A percentile compares a stretch with the other conserved stretches of the same genome.
Evolutionary conservation across 2,113 vertebrate species (phyloP).

Genomic region (Lontra canadensis): DNA sequence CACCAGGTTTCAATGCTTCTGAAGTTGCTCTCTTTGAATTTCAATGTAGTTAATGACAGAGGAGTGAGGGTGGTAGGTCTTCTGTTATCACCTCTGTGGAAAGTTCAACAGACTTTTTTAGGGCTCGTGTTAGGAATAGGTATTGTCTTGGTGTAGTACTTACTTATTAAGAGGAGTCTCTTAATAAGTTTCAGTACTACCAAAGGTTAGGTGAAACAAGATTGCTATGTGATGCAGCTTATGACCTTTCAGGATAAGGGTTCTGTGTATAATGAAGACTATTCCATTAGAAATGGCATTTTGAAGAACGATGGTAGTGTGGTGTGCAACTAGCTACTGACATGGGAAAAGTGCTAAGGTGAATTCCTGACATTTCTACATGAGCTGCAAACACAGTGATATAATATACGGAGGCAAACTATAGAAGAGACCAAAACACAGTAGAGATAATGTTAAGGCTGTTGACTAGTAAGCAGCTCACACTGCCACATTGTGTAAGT

Average conservation of each 20-base stretch:
- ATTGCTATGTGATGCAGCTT: neutral
- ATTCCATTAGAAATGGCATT: constrained; percentile 63
- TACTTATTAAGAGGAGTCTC: neutral
- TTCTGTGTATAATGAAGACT: constrained; percentile 2
- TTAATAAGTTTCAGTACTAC: constrained; percentile 34
- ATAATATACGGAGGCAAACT: constrained; percentile 49
- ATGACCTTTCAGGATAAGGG: neutral
- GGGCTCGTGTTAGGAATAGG: neutral
- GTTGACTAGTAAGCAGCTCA: neutral
- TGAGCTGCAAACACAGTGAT: constrained; percentile 60
- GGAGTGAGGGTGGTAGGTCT: neutral
- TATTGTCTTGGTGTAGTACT: neutral
- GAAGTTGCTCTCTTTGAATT: constrained; percentile 57
- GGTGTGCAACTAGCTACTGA: constrained; percentile 64
- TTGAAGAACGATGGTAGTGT: constrained; percentile 75
- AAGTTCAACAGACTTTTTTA: neutral
- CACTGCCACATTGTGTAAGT: neutral
- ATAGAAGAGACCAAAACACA: neutral
- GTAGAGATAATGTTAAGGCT: neutral
- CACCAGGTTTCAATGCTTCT: constrained; percentile 6
- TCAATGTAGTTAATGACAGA: constrained; percentile 37
- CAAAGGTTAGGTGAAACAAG: neutral
- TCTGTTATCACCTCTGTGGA: neutral
- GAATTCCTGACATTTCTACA: constrained; percentile 76
- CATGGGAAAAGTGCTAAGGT: constrained; percentile 46